Percentiles rank a stretch among this genome's conserved stretches.
These are phyloP conservation scores for Ptychobarbus kaznakovi DNA, from an alignment of 2,797 vertebrate genomes.

Conservation along the genomic window DNA sequence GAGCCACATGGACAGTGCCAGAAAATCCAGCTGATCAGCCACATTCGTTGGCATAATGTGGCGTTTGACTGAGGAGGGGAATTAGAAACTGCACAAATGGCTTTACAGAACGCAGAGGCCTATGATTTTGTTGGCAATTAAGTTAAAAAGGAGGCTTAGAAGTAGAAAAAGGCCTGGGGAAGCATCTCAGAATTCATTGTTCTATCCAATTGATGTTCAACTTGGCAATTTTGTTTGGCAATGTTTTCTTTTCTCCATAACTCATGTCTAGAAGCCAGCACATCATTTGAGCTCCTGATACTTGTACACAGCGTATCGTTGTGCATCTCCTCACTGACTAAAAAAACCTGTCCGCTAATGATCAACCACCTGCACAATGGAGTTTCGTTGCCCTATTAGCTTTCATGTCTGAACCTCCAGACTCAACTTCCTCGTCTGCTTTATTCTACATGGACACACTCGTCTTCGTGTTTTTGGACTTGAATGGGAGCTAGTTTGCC, in stretches of 20 bases:
- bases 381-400: conserved; percentile 70
- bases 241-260: conserved; percentile 67
- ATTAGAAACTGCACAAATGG: conserved; percentile 61
- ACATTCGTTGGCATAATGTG: conserved; percentile 65
- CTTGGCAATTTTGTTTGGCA: conserved; percentile 11
- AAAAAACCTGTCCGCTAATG: conserved; percentile 76
- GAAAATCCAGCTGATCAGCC: conserved; percentile 66
- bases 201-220: conserved; percentile 16
- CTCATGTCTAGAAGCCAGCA: conserved; percentile 73
- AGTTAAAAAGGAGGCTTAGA: conserved; percentile 58
- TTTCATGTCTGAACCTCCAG: conserved; percentile 77
- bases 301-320: not conserved
- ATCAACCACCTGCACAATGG: conserved; percentile 79
- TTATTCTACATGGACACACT: conserved; percentile 73
- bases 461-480: conserved; percentile 76
- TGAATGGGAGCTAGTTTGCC: conserved; percentile 74
- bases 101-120: conserved; percentile 52
- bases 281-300: conserved; percentile 51
- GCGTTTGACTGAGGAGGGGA: conserved; percentile 55
- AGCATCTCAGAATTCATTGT: conserved; percentile 41
- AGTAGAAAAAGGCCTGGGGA: conserved; percentile 52
- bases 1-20: conserved; percentile 73
- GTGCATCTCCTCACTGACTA: conserved; percentile 60
- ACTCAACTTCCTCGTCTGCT: conserved; percentile 71
- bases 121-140: conserved; percentile 68